Evolutionary conservation across 1,140 invertebrate species (phyloP).

Genomic region (Leptinotarsa undecemlineata): DNA sequence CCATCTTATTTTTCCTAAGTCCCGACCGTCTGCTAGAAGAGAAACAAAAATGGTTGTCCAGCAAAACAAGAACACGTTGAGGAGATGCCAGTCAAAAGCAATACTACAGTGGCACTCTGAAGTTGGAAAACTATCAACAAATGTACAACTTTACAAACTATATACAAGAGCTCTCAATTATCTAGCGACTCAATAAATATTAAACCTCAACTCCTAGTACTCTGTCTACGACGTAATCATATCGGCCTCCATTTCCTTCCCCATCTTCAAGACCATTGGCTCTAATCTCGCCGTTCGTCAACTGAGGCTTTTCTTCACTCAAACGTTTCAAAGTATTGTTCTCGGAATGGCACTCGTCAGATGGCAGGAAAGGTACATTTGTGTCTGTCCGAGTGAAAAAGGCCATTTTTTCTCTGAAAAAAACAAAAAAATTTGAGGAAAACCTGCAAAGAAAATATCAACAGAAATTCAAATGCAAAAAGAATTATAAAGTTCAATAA

Average conservation of each 20-base stretch:
- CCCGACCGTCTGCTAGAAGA: background rate
- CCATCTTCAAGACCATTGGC: slow-evolving; percentile 9
- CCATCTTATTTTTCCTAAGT: background rate
- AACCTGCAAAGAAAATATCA: too few relatives aligned
- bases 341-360: slow-evolving; percentile 61
- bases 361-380: slow-evolving; percentile 75
- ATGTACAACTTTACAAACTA: slow-evolving; percentile 23
- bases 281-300: background rate
- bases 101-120: slow-evolving; percentile 14
- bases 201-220: slow-evolving; percentile 71
- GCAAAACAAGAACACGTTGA: slow-evolving; percentile 17
- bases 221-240: slow-evolving; percentile 70
- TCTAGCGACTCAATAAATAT: slow-evolving; percentile 32
- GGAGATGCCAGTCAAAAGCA: slow-evolving; percentile 21
- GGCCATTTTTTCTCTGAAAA: slow-evolving; percentile 89
- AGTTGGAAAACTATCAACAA: slow-evolving; percentile 4
- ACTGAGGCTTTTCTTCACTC: slow-evolving; percentile 24
- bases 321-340: slow-evolving; percentile 27
- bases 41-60: background rate
- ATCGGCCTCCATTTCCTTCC: slow-evolving; percentile 55
- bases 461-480: too few relatives aligned
- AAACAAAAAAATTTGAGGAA: slow-evolving; percentile 31
- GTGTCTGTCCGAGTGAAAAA: slow-evolving; percentile 86
- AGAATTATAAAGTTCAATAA: too few relatives aligned
- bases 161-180: slow-evolving; percentile 16